Percentiles rank a stretch among this genome's conserved stretches.
These are phyloP conservation scores for Drosophila serrata DNA, from an alignment of 1,140 invertebrate genomes.

Conservation along the genomic window DNA sequence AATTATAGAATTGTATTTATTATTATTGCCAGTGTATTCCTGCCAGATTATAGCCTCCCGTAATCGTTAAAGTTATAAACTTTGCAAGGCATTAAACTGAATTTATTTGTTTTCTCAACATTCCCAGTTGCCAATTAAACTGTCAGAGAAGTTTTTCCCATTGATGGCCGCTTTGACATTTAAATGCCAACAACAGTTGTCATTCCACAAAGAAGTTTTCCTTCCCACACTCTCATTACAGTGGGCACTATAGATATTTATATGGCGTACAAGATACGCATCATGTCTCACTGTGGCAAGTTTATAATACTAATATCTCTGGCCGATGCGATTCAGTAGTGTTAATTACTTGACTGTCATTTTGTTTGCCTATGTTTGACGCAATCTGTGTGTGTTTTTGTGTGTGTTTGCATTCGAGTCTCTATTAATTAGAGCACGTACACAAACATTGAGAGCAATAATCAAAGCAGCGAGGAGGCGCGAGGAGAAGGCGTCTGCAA, in stretches of 20 bases:
- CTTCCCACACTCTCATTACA: neutral
- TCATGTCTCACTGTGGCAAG: neutral
- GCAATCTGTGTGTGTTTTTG: constrained; percentile 28
- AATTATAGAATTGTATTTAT: neutral
- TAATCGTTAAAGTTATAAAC: constrained; percentile 17
- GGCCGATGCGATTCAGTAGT: constrained; percentile 23
- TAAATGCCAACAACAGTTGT: constrained; percentile 10
- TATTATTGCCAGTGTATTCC: neutral
- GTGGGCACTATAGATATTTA: constrained; percentile 13
- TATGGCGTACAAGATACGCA: constrained; percentile 4
- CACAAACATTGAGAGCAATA: constrained; percentile 31
- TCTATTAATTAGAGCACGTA: constrained; percentile 55
- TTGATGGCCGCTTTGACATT: constrained; percentile 7
- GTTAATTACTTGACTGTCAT: constrained; percentile 50
- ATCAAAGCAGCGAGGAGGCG: constrained; percentile 22
- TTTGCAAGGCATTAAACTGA: neutral
- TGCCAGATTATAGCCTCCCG: neutral
- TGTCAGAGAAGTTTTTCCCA: constrained; percentile 12
- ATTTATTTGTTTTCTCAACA: constrained; percentile 9
- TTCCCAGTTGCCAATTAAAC: constrained; percentile 11
- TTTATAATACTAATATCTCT: constrained; percentile 8
- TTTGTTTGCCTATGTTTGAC: constrained; percentile 41
- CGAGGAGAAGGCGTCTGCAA: neutral
- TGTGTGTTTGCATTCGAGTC: constrained; percentile 27
- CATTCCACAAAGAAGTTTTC: neutral